phyloP scores from a whole-genome alignment of 2,113 vertebrate genomes.

The Triplophysa siluroides region DNA sequence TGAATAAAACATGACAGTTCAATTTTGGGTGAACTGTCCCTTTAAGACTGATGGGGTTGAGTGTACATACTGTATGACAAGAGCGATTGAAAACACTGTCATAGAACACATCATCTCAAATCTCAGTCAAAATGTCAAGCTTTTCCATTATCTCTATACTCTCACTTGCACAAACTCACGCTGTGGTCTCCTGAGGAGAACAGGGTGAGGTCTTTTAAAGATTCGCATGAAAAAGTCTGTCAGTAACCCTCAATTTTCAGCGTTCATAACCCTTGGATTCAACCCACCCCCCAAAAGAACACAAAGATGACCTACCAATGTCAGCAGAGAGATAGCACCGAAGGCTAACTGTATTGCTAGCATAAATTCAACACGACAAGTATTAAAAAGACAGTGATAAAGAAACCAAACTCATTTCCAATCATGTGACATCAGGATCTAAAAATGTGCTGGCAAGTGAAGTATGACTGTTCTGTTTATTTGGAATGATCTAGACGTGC shows the following conservation, averaged over 20 bases:
- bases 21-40: too few species aligned
- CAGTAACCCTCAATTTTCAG: not conserved
- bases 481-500: conserved; percentile 6
- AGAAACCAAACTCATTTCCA: not conserved
- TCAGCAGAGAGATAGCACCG: not conserved
- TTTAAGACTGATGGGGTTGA: too few species aligned
- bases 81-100: too few species aligned
- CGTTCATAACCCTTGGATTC: not conserved
- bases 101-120: not conserved
- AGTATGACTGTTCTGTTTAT: not conserved
- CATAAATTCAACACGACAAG: not conserved
- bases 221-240: conserved; percentile 21
- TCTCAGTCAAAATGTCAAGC: conserved; percentile 10
- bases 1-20: too few species aligned
- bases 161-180: conserved; percentile 17
- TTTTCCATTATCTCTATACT: not conserved
- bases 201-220: conserved; percentile 17
- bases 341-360: not conserved
- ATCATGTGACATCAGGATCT: not conserved
- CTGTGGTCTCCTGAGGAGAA: conserved; percentile 3
- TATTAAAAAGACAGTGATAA: not conserved
- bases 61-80: too few species aligned
- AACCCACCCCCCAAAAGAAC: not conserved
- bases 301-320: conserved; percentile 1
- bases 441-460: not conserved